phyloP scores from a whole-genome alignment of 2,888 invertebrate species.

The Drosophila pullipes region DNA sequence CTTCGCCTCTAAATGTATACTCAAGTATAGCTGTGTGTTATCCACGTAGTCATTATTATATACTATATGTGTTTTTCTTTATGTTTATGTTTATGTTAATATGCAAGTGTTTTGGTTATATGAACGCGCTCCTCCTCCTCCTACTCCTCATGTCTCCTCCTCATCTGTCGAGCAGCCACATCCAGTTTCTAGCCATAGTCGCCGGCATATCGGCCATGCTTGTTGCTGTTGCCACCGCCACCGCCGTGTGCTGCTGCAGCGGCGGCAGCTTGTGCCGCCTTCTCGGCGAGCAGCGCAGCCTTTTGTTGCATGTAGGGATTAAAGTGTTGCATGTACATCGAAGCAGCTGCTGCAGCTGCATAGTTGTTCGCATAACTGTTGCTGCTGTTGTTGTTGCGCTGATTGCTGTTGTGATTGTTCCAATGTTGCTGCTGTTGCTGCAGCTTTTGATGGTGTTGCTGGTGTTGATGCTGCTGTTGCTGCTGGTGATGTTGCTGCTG shows the following conservation, averaged over 20 bases:
- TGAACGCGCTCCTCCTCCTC: conserved; percentile 6
- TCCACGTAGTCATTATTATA: conserved; percentile 47
- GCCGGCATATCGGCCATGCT: conserved; percentile 61
- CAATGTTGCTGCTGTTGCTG: conserved; percentile 47
- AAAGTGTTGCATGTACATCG: conserved; percentile 80
- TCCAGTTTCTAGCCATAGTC: conserved; percentile 62
- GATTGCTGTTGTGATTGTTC: conserved; percentile 54
- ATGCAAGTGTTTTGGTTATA: conserved; percentile 53
- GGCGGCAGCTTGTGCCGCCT: conserved; percentile 72
- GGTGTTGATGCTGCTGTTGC: conserved; percentile 33
- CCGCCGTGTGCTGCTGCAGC: conserved; percentile 46
- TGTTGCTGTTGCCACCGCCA: conserved; percentile 39
- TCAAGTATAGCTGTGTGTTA: conserved; percentile 22
- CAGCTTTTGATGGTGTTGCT: conserved; percentile 55
- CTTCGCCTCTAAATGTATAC: conserved; percentile 53
- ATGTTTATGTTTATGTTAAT: conserved; percentile 47
- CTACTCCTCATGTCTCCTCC: background rate
- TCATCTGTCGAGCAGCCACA: background rate
- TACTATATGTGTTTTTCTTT: conserved; percentile 37
- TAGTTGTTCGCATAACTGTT: conserved; percentile 70
- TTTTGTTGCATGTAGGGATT: conserved; percentile 77
- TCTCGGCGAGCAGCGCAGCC: conserved; percentile 72
- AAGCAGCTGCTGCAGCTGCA: conserved; percentile 70
- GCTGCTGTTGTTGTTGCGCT: conserved; percentile 43
- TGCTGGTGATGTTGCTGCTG: conserved; percentile 49